phyloP scores from a whole-genome alignment of 2,888 invertebrate genomes.

The Scaptomyza cyrtandrae region DNA sequence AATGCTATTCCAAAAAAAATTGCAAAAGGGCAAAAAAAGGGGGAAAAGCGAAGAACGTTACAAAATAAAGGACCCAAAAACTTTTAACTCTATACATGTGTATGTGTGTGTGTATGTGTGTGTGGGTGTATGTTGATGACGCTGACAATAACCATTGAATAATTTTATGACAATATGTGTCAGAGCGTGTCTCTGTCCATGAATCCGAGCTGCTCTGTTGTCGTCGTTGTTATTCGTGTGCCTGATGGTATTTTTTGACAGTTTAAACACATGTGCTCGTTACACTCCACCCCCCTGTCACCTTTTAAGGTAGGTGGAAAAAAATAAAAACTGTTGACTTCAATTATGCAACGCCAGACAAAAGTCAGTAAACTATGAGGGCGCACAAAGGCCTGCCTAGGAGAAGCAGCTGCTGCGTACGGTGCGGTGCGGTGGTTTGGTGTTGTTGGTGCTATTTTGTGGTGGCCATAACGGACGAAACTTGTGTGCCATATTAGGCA shows the following conservation, averaged over 20 bases:
- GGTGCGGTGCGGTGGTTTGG: not conserved
- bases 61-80: conserved; percentile 71
- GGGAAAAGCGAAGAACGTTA: conserved; percentile 13
- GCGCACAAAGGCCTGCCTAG: conserved; percentile 25
- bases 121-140: conserved; percentile 37
- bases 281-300: not conserved
- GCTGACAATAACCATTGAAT: conserved; percentile 77
- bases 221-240: conserved; percentile 13
- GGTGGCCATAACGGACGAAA: conserved; percentile 22
- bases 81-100: conserved; percentile 53
- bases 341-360: conserved; percentile 65
- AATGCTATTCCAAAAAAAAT: conserved; percentile 72
- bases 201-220: conserved; percentile 14
- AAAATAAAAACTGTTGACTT: conserved; percentile 57
- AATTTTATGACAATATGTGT: conserved; percentile 81
- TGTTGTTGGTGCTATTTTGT: conserved; percentile 21
- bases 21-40: conserved; percentile 63
- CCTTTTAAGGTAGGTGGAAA: conserved; percentile 8
- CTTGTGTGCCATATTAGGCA: conserved; percentile 48
- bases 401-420: not conserved
- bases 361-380: conserved; percentile 62
- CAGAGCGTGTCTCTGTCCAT: conserved; percentile 61
- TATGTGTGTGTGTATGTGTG: conserved; percentile 8
- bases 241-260: conserved; percentile 66
- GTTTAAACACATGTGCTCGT: conserved; percentile 72